phyloP scores from a whole-genome alignment of 1,140 invertebrate genomes.

The Cherax destructor region DNA sequence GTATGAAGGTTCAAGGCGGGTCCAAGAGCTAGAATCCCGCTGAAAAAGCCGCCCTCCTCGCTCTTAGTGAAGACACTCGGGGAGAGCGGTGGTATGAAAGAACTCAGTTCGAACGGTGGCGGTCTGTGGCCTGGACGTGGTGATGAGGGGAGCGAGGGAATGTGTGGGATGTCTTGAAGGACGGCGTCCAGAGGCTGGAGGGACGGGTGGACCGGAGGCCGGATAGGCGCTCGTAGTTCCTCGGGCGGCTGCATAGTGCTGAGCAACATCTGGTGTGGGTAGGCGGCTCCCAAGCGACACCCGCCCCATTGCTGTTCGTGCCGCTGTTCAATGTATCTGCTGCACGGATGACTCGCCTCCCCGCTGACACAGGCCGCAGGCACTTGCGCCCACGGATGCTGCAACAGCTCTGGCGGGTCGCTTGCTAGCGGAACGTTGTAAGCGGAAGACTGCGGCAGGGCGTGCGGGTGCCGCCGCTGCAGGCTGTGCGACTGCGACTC shows the following conservation, averaged over 20 bases:
- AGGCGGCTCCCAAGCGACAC: conserved; percentile 10
- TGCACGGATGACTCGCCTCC: background rate
- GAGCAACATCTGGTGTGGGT: conserved; percentile 65
- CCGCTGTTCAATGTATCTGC: background rate
- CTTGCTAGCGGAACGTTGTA: conserved; percentile 67
- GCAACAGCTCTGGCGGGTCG: conserved; percentile 21
- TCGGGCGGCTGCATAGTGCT: conserved; percentile 70
- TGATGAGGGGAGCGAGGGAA: conserved; percentile 43
- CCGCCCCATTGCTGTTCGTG: background rate
- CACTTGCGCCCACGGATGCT: conserved; percentile 15
- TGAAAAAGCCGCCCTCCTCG: conserved; percentile 23
- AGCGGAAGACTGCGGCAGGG: conserved; percentile 68
- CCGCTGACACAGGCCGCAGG: background rate
- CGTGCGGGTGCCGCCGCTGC: conserved; percentile 55
- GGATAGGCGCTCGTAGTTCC: conserved; percentile 37
- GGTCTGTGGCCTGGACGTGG: conserved; percentile 47
- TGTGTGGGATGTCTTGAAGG: conserved; percentile 18
- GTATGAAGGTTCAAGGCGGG: conserved; percentile 58
- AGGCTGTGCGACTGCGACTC: conserved; percentile 48
- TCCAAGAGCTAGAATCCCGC: conserved; percentile 18
- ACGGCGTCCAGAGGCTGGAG: conserved; percentile 38
- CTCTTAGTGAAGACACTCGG: background rate
- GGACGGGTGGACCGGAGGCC: conserved; percentile 15
- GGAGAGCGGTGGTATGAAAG: conserved; percentile 68
- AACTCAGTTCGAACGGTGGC: conserved; percentile 69